Conservation (phyloP, 30 jellyfish, hydroid and myxozoan genomes). For the Aurelia coerulea region DNA sequence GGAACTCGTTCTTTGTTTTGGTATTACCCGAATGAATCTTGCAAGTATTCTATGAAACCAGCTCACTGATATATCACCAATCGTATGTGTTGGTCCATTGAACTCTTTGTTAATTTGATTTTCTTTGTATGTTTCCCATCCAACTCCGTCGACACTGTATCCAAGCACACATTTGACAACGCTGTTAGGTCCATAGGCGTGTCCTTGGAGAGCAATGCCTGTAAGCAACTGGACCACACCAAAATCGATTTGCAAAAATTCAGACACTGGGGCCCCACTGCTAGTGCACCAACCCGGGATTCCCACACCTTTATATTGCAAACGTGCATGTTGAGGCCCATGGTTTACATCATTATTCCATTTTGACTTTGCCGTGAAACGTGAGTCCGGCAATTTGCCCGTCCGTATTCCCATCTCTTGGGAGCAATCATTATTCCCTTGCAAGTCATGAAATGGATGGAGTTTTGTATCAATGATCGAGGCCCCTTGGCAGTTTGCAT, state of each 20-base stretch:
- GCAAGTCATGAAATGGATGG: conserved; percentile 2
- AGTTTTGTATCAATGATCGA: not conserved
- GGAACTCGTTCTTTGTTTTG: not conserved
- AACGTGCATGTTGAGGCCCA: not conserved
- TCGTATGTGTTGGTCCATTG: not conserved
- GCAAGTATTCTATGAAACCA: conserved; percentile 7
- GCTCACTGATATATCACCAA: not conserved
- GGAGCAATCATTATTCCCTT: conserved; percentile 23
- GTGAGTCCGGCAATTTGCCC: conserved; percentile 1
- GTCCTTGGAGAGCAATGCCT: conserved; percentile 39
- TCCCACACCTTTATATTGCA: not conserved
- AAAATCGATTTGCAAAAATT: conserved; percentile 14
- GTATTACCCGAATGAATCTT: conserved; percentile 11
- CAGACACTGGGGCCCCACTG: not conserved
- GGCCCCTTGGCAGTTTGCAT: not conserved
- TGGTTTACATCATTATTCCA: not conserved
- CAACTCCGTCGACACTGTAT: conserved; percentile 20
- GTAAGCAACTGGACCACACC: conserved; percentile 3
- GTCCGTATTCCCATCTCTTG: conserved; percentile 26
- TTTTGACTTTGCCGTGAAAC: conserved; percentile 6
- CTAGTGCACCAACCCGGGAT: no score
- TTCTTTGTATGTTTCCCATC: conserved; percentile 8
- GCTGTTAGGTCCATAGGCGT: not conserved
- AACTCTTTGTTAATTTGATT: not conserved
- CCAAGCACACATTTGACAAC: not conserved